Base-by-base conservation (phyloP, 2,888 invertebrate genomes). In the Steinernema carpocapsae region DNA sequence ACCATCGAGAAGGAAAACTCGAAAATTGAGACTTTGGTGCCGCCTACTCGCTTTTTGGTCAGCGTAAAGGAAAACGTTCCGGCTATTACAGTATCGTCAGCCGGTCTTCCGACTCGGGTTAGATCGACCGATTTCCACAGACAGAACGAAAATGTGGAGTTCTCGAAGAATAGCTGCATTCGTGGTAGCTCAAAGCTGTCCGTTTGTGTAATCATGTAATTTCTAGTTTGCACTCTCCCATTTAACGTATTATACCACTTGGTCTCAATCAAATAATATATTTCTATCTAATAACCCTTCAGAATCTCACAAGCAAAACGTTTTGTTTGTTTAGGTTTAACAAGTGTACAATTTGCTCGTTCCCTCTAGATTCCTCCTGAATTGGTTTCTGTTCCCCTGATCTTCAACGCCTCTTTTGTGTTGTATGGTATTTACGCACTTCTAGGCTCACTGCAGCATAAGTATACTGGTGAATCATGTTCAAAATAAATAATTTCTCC, bases 271-370 rank as follows among this genome's bases (percentile, higher is more conserved):
- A 32, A 17, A 3, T n/a, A 48, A 48, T 48, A 48, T 48, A 19
- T 48, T 17, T 48, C 3, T 17, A 14, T 48, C 56, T 56, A 56
- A 64, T 32, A 29, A 64, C 29, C 22, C 6, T 56, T 56, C 56
- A 56, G 64, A 64, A 64, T 64, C 64, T 64, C 64, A 64, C 29
- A 64, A 64, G 32, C 24, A 12, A 64, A 32, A 37, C 10, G 3
- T 37, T 10, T 37, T 37, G 10, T 22, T 64, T 10, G 24, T 64
- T 64, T 64, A 29, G 64, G 64, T 32, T 32, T 14, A 64, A 64
- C 64, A 32, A 24, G 19, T 52, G 19, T 22, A 24, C 26, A 1
- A 12, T 12, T 64, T 64, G 32, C 32, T 64, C 32, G 29, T 29
- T 17, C 19, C 32, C 10, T 32, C 32, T n/a, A 37, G 19, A 64